Evolutionary conservation across 2,888 invertebrate genomes (phyloP).

Genomic region (Melieria picta): DNA sequence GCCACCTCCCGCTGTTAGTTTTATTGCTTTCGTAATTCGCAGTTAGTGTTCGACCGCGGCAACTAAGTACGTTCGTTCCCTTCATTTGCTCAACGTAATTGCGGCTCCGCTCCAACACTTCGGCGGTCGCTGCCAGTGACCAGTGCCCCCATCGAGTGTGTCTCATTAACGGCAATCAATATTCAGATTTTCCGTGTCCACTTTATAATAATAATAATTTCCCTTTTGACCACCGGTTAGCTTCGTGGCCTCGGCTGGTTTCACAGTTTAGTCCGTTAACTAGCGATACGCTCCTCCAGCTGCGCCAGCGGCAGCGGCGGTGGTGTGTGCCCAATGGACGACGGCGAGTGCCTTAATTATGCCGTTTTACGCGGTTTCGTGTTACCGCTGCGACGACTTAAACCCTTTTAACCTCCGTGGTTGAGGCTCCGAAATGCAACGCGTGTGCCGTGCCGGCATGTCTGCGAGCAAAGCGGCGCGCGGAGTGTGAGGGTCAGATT

Average conservation of each 20-base stretch:
- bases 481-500: constrained; percentile 45
- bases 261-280: constrained; percentile 44
- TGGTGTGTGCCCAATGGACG: no score
- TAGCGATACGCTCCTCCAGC: constrained; percentile 19
- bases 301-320: no score
- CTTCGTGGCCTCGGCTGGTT: constrained; percentile 12
- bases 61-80: neutral
- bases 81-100: neutral
- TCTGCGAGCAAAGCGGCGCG: constrained; percentile 19
- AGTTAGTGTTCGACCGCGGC: constrained; percentile 12
- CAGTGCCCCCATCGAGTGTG: constrained; percentile 1
- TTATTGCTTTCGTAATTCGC: constrained; percentile 23
- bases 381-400: constrained; percentile 17
- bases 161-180: constrained; percentile 44
- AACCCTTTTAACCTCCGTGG: constrained; percentile 35
- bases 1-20: neutral
- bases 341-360: constrained; percentile 32
- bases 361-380: constrained; percentile 26
- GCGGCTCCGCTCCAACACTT: no score
- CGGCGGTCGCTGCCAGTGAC: no score
- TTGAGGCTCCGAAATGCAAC: no score
- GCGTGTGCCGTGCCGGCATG: neutral
- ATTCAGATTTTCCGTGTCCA: constrained; percentile 43
- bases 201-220: constrained; percentile 35
- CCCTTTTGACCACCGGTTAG: constrained; percentile 2